Evolutionary conservation across 2,888 invertebrate species (phyloP).

Genomic region (Andrena dorsata): DNA sequence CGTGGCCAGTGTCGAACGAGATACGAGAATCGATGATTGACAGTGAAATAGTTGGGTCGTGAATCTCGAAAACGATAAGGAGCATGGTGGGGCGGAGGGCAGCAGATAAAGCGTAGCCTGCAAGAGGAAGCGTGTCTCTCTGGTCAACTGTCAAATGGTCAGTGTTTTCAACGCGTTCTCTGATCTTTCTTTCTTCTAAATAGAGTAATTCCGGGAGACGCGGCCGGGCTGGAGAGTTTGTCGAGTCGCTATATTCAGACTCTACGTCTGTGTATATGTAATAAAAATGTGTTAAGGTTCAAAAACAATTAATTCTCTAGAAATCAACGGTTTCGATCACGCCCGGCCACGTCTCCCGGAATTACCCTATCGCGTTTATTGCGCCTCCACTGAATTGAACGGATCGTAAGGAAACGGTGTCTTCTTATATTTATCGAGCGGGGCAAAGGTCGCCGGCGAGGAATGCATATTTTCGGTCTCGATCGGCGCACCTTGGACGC

Average conservation of each 20-base stretch:
- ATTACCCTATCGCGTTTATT: neutral
- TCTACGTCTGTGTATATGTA: no score
- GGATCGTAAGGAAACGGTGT: neutral
- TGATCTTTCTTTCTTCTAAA: neutral
- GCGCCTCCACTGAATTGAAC: neutral
- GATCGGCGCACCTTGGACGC: neutral
- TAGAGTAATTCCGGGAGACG: no score
- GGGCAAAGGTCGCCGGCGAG: neutral
- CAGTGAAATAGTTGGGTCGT: conserved; percentile 22
- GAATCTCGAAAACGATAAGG: conserved; percentile 28
- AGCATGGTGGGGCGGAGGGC: conserved; percentile 24
- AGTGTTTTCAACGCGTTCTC: conserved; percentile 14
- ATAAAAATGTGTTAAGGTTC: no score
- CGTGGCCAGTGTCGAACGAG: conserved; percentile 14
- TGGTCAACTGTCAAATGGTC: conserved; percentile 60
- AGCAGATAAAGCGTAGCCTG: conserved; percentile 28
- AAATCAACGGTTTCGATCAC: no score
- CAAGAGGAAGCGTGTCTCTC: conserved; percentile 47
- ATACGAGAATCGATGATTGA: conserved; percentile 32
- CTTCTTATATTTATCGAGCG: no score
- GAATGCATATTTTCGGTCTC: no score
- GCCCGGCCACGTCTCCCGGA: no score
- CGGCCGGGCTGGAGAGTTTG: no score
- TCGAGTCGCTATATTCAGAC: no score
- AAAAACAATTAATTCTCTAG: no score